These are phyloP conservation scores for Cerceris rybyensis DNA, from an alignment of 2,888 invertebrate genomes.

Conservation along the genomic window DNA sequence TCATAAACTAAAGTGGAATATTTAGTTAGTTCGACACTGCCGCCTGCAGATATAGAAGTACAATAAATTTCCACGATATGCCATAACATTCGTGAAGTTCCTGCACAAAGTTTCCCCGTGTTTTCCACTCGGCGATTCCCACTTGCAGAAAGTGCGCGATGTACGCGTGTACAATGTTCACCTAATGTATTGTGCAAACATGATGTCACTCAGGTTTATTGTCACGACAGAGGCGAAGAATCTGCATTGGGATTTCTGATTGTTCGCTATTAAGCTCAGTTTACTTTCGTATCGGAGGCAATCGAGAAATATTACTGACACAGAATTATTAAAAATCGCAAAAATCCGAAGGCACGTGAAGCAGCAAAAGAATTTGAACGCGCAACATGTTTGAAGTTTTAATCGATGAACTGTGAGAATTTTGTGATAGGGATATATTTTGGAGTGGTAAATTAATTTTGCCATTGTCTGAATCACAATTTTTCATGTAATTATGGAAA, in stretches of 20 bases:
- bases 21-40: background rate
- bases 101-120: background rate
- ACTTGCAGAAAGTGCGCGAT: constrained; percentile 4
- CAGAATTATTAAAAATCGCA: no score
- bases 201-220: constrained; percentile 20
- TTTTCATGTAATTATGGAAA: no score
- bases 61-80: background rate
- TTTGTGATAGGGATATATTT: no score
- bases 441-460: no score
- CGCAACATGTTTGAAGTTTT: no score
- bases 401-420: no score
- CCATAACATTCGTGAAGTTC: background rate
- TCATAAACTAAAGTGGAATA: no score
- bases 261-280: constrained; percentile 32
- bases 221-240: constrained; percentile 5
- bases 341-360: no score
- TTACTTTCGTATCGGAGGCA: constrained; percentile 32
- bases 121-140: background rate
- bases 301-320: constrained; percentile 14
- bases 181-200: constrained; percentile 13
- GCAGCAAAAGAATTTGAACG: no score
- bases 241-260: constrained; percentile 14
- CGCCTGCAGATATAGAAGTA: background rate
- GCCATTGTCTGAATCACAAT: no score
- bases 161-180: background rate